These are phyloP conservation scores for Diphyllodes magnificus DNA, from an alignment of 2,113 vertebrate genomes.

Conservation along the genomic window DNA sequence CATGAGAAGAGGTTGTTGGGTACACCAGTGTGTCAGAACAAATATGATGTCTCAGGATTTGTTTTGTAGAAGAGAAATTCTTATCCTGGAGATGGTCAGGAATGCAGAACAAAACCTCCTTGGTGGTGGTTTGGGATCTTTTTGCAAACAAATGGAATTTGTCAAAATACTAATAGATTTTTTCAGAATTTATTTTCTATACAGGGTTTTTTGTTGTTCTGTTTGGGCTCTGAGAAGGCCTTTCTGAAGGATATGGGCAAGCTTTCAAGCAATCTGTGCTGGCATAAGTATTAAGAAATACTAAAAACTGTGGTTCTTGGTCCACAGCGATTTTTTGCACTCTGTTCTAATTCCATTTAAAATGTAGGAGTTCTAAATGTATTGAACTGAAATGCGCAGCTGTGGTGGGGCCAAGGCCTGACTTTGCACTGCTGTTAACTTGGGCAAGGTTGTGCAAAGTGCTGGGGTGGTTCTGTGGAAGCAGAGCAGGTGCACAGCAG, in stretches of 20 bases:
- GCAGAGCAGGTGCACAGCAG: background rate
- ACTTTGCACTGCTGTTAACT: background rate
- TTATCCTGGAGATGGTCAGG: background rate
- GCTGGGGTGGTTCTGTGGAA: background rate
- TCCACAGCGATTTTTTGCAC: background rate
- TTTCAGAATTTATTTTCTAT: background rate
- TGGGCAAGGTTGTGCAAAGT: accelerated
- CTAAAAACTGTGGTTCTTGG: accelerated
- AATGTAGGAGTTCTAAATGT: background rate
- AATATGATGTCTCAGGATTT: background rate
- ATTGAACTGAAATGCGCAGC: background rate
- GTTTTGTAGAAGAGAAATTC: background rate
- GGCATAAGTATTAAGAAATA: background rate
- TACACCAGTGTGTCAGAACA: background rate
- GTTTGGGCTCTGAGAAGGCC: background rate
- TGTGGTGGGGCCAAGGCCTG: background rate
- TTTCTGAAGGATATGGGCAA: background rate
- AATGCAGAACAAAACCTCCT: background rate
- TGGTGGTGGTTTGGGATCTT: background rate
- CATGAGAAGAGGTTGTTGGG: background rate
- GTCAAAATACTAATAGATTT: background rate
- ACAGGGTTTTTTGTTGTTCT: background rate
- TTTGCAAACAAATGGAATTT: background rate
- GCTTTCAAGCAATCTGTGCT: background rate
- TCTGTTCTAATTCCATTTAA: background rate